phyloP scores from a whole-genome alignment of 2,888 invertebrate species.

The Heliconius sara region DNA sequence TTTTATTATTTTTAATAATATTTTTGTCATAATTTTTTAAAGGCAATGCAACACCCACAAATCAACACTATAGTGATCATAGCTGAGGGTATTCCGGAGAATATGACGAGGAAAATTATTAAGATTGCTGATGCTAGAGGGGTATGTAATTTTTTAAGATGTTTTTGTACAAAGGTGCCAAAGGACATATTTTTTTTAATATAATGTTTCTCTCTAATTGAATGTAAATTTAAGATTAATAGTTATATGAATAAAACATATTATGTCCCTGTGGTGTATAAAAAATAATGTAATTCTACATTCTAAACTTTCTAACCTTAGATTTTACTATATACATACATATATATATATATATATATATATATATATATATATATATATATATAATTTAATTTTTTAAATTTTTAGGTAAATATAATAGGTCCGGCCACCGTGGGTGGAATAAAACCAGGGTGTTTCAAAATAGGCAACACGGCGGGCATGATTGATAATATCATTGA shows the following conservation, averaged over 20 bases:
- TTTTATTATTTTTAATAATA: not conserved
- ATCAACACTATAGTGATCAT: slow-evolving; percentile 98
- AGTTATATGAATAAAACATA: no score
- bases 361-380: no score
- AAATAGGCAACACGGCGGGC: slow-evolving; percentile 99
- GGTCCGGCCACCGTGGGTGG: slow-evolving; percentile 99
- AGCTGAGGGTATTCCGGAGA: slow-evolving; percentile 99
- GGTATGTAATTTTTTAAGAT: slow-evolving; percentile 72
- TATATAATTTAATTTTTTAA: not conserved
- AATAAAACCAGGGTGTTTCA: slow-evolving; percentile 99
- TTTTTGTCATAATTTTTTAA: not conserved
- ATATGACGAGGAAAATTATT: slow-evolving; percentile 97
- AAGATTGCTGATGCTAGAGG: slow-evolving; percentile 92
- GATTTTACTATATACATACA: no score
- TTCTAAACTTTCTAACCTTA: no score
- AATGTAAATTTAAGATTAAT: no score
- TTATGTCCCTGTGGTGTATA: no score
- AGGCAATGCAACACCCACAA: slow-evolving; percentile 96
- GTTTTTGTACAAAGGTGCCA: no score
- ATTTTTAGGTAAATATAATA: slow-evolving; percentile 87
- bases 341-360: no score
- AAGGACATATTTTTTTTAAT: no score
- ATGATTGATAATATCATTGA: slow-evolving; percentile 99
- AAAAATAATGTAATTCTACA: no score
- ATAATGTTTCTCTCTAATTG: no score